A percentile compares a stretch with the other conserved stretches of the same genome.
phyloP scores from a whole-genome alignment of 2,888 invertebrate genomes.

The Microctonus aethiopoides region DNA sequence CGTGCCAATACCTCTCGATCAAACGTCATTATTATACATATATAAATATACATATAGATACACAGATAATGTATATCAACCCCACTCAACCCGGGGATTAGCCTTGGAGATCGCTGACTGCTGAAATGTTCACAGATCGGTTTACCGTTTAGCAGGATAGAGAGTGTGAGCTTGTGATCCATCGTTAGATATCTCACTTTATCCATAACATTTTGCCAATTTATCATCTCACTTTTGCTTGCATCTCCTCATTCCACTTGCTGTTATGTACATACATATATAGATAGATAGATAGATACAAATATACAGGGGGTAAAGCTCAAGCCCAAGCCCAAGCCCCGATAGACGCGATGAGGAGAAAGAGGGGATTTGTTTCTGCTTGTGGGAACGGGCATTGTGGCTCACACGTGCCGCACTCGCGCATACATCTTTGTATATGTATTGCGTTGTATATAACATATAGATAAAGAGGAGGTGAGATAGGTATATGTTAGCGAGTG shows the following conservation, averaged over 20 bases:
- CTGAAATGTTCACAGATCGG: slow-evolving; percentile 67
- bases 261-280: no score
- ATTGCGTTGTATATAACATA: slow-evolving; percentile 34
- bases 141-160: slow-evolving; percentile 66
- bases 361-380: slow-evolving; percentile 41
- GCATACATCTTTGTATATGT: slow-evolving; percentile 31
- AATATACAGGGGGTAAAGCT: no score
- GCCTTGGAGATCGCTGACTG: slow-evolving; percentile 66
- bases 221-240: slow-evolving; percentile 29
- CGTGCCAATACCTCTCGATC: slow-evolving; percentile 26
- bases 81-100: slow-evolving; percentile 62
- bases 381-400: slow-evolving; percentile 72
- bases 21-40: slow-evolving; percentile 19
- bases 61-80: slow-evolving; percentile 53
- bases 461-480: slow-evolving; percentile 20
- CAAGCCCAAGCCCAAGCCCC: no score
- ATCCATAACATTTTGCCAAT: slow-evolving; percentile 31
- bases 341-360: no score
- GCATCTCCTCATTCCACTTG: neutral
- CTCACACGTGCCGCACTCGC: slow-evolving; percentile 72
- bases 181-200: slow-evolving; percentile 36
- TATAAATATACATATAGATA: neutral
- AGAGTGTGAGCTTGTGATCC: slow-evolving; percentile 62
- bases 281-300: no score
- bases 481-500: slow-evolving; percentile 18